Percentiles rank a stretch among this genome's conserved stretches.
phyloP scores from a whole-genome alignment of 2,113 vertebrate genomes.

The Hippopotamus amphibius region DNA sequence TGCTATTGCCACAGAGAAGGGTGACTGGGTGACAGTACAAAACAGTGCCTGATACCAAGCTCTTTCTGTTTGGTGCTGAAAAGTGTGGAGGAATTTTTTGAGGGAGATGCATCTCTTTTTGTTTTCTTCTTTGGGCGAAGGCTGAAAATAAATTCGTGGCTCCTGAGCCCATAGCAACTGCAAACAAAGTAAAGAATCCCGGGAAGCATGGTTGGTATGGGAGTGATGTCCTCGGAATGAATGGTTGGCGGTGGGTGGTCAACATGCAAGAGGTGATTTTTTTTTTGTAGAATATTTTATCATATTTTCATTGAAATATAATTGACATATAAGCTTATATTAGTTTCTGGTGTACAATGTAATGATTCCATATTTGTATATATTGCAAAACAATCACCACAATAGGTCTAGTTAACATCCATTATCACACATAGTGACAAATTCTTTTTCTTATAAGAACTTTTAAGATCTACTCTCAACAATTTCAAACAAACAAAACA shows the following conservation, averaged over 20 bases:
- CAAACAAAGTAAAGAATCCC: neutral
- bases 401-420: neutral
- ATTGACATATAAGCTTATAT: neutral
- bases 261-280: neutral
- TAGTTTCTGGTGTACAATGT: neutral
- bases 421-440: neutral
- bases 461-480: neutral
- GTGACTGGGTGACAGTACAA: no score
- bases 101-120: neutral
- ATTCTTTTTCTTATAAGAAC: neutral
- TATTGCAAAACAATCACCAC: neutral
- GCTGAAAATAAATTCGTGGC: neutral
- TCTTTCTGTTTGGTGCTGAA: neutral
- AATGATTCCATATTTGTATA: neutral
- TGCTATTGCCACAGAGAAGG: neutral
- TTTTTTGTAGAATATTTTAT: neutral
- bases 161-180: neutral
- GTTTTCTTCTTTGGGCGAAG: neutral
- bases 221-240: neutral
- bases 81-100: neutral
- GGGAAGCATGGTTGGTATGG: neutral
- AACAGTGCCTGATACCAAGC: neutral
- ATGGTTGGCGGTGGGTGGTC: neutral
- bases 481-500: neutral
- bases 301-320: neutral